Evolutionary conservation across 2,797 vertebrate species (phyloP), one percentile per base, ranked within the genome.

Genomic region (Ceyx erithaca): DNA sequence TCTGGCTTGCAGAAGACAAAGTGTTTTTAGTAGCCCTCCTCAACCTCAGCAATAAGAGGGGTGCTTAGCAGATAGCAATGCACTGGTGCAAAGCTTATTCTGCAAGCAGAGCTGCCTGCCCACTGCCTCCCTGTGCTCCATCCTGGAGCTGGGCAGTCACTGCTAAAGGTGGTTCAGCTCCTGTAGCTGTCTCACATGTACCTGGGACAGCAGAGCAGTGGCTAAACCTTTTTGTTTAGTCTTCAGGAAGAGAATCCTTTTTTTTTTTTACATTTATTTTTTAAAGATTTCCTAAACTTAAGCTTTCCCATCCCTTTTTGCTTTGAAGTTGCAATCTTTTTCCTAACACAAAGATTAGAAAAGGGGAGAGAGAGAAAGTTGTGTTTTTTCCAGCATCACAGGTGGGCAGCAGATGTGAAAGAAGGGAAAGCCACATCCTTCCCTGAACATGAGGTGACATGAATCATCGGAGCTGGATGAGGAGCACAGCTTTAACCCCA

Each of bases 391-490:
- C 55, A 76, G 3, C 33, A 58, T 21, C 15, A 30, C 70, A 84
- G 63, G 46, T 79, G 67, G 91, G 37, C n/a, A 89, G 59, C 87
- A 90, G 75, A 85, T 76, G 59, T 71, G 46, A 14, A 17, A 80
- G 46, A 71, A 46, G 46, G 48, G 46, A 79, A 76, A 16, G 25
- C 45, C 30, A 45, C 31, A 35, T 87, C 69, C 22, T 70, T 37
- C 31, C 58, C 49, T 0, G 1, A 23, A 41, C 1, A 0, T 45
- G 59, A 64, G 46, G 43, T 1, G 1, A 21, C 25, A 37, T 5
- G 7, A 9, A 9, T 18, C 6, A 16, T 55, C n/a, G 52, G 22
- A 83, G 35, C 13, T 1, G 6, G 18, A 19, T 6, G 30, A 80
- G 61, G 71, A 64, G 10, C 1, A 2, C 33, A 15, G 63, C 31